Percentiles rank a stretch among this genome's conserved stretches.
Evolutionary conservation across 2,797 vertebrate species (phyloP).

Genomic region (Pseudopleuronectes americanus): DNA sequence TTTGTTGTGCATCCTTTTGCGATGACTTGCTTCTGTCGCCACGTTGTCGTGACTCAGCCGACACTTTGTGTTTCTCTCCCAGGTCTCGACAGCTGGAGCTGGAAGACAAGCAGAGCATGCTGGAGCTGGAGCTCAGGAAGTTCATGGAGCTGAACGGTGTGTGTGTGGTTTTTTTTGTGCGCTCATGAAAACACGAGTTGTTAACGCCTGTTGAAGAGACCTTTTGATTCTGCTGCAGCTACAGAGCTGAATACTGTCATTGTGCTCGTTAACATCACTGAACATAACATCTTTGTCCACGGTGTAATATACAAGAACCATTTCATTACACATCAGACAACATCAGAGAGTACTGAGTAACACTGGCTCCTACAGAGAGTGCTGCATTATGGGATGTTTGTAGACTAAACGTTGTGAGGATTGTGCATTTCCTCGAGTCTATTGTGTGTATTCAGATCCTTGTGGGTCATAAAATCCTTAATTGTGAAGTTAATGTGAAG

Average conservation of each 20-base stretch:
- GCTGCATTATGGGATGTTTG: not conserved
- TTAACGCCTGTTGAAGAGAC: not conserved
- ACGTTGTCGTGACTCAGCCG: conserved; percentile 20
- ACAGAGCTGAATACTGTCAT: not conserved
- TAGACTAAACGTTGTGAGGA: too few species aligned
- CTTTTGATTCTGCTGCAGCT: not conserved
- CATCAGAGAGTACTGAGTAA: not conserved
- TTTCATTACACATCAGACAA: not conserved
- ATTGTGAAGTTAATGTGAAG: too few species aligned
- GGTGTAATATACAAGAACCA: not conserved
- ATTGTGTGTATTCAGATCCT: too few species aligned
- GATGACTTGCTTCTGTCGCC: conserved; percentile 15
- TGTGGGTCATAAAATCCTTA: too few species aligned
- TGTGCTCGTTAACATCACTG: not conserved
- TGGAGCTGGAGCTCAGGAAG: conserved; percentile 89
- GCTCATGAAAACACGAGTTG: not conserved
- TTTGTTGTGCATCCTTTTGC: not conserved
- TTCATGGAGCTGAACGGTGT: conserved; percentile 87
- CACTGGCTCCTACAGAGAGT: not conserved
- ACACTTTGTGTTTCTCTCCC: conserved; percentile 42
- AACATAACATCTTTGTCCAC: not conserved
- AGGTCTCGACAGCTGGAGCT: conserved; percentile 92
- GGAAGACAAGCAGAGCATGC: conserved; percentile 90
- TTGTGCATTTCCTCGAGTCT: too few species aligned
- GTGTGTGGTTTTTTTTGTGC: conserved; percentile 21